Evolutionary conservation across 2,888 invertebrate genomes (phyloP).

Genomic region (Eupithecia dodoneata): DNA sequence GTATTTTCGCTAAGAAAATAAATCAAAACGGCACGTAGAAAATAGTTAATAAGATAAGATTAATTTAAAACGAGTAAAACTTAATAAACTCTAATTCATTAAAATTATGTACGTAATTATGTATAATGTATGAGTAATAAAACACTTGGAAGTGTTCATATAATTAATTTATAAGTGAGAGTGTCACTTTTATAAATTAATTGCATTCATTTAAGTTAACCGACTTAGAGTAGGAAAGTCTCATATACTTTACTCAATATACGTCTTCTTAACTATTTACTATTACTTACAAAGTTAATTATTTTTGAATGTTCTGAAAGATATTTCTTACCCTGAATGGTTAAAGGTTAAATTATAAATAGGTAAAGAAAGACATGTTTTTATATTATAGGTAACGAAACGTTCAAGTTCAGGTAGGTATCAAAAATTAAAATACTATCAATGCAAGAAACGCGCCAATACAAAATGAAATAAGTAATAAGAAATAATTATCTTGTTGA

Average conservation of each 20-base stretch:
- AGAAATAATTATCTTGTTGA: too few species aligned
- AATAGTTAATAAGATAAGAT: not conserved
- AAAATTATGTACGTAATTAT: not conserved
- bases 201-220: not conserved
- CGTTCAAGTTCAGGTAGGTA: too few species aligned
- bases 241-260: not conserved
- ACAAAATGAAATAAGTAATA: too few species aligned
- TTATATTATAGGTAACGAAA: too few species aligned
- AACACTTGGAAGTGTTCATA: conserved; percentile 4
- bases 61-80: not conserved
- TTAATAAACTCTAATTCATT: not conserved
- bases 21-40: not conserved
- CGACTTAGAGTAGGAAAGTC: not conserved
- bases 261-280: not conserved
- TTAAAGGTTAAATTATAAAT: too few species aligned
- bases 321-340: too few species aligned
- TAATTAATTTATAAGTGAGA: conserved; percentile 4
- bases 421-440: too few species aligned
- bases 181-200: not conserved
- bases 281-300: not conserved
- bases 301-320: not conserved
- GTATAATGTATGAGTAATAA: conserved; percentile 7
- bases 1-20: not conserved
- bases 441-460: too few species aligned
- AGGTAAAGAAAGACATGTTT: too few species aligned